Base-by-base conservation (phyloP, 2,113 vertebrate genomes). In the Rhea pennata region DNA sequence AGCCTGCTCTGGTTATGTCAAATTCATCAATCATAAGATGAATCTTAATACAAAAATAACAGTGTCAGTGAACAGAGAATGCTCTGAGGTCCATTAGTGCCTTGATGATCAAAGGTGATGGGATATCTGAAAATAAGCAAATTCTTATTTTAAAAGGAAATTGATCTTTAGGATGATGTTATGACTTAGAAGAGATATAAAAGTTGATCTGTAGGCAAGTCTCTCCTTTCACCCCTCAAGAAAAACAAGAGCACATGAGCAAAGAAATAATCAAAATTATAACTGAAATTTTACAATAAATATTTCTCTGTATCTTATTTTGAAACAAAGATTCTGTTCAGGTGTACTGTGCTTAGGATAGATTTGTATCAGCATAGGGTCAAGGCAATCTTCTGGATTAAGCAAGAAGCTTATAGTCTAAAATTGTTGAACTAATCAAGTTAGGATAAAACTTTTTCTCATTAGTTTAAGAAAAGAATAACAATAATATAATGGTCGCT, bases 21-120 rank as follows among this genome's bases (percentile, higher is more conserved):
- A 89, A 61, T 11, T n/a, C 50, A 92, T 83, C 44, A 80, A 89
- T 87, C 70, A 51, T 59, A 95, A 87, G 29, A 69, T 0, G 15
- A 91, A 46, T 22, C 33, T 56, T 90, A 92, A 85, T 76, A 51
- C 39, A 83, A 85, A 92, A 86, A 88, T 81, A 90, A 95, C 90
- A 92, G 51, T 62, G 74, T 29, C 7, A 12, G 39, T 73, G 71
- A 72, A 91, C 19, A 85, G 58, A 73, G 76, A 79, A 78, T 54
- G 33, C 84, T 75, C 70, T 93, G 29, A 84, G 73, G 81, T 80
- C 40, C 51, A 79, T 75, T 87, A 95, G 27, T 76, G 24, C 23
- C 59, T 95, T 81, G 14, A 29, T 91, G 75, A 94, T 92, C 90
- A 97, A 93, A 93, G 87, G 56, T 77, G 53, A 77, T 42, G 58